Evolutionary conservation across 1,140 invertebrate species (phyloP).

Genomic region (Lasioglossum baleicum): DNA sequence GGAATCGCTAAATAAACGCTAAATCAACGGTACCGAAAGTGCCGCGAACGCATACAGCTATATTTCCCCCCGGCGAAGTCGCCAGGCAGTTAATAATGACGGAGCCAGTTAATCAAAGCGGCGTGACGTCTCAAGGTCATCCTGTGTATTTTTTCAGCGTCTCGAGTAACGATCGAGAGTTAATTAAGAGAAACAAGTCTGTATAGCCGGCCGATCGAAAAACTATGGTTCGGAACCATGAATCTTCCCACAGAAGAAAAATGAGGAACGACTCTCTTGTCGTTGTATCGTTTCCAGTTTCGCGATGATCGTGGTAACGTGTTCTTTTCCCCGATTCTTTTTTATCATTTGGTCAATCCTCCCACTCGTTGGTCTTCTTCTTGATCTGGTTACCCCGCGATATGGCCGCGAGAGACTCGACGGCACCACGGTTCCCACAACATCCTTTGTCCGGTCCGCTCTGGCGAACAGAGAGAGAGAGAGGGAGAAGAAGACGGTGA

Average conservation of each 20-base stretch:
- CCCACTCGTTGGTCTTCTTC: not conserved
- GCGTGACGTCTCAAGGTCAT: conserved; percentile 59
- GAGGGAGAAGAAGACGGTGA: conserved; percentile 10
- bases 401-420: conserved; percentile 44
- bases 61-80: conserved; percentile 42
- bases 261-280: not conserved
- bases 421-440: conserved; percentile 60
- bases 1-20: no score
- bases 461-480: conserved; percentile 31
- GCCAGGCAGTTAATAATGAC: conserved; percentile 46
- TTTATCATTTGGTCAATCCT: not conserved
- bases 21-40: no score
- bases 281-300: not conserved
- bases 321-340: not conserved
- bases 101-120: conserved; percentile 59
- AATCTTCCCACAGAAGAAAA: conserved; percentile 44
- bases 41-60: conserved; percentile 36
- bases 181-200: conserved; percentile 56
- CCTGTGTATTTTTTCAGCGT: conserved; percentile 36
- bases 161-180: conserved; percentile 51
- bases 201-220: conserved; percentile 12
- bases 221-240: not conserved
- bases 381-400: conserved; percentile 8
- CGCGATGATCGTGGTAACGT: not conserved
- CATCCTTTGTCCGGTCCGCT: conserved; percentile 72